Evolutionary conservation across 2,797 vertebrate species (phyloP).

Genomic region (Microctenopoma lineatum): DNA sequence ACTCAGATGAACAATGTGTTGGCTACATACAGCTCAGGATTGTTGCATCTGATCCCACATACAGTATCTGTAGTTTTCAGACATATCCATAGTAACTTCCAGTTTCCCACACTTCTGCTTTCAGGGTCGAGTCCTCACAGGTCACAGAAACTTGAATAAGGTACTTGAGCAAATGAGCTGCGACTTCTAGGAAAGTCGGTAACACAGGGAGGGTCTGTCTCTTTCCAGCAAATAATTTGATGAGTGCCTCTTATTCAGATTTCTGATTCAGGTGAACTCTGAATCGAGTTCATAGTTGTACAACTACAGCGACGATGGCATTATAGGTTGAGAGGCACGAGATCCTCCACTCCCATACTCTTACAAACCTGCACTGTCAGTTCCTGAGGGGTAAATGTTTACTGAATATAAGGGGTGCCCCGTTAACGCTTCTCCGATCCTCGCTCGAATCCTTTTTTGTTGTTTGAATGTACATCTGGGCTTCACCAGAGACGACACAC

Average conservation of each 20-base stretch:
- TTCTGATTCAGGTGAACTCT: constrained; percentile 34
- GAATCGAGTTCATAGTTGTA: constrained; percentile 21
- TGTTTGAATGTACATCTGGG: constrained; percentile 87
- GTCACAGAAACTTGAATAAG: constrained; percentile 59
- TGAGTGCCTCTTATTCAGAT: constrained; percentile 54
- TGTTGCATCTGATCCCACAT: constrained; percentile 38
- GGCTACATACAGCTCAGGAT: constrained; percentile 30
- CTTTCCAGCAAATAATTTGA: constrained; percentile 34
- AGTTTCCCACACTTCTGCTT: constrained; percentile 45
- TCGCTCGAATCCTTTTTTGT: constrained; percentile 77
- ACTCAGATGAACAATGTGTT: constrained; percentile 50
- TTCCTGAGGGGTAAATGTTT: constrained; percentile 71
- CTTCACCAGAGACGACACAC: constrained; percentile 70
- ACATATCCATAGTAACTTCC: constrained; percentile 54
- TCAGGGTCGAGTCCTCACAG: constrained; percentile 28
- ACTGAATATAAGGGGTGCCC: constrained; percentile 79
- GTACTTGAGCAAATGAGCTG: constrained; percentile 51
- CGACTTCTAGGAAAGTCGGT: constrained; percentile 32
- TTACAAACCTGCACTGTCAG: constrained; percentile 61
- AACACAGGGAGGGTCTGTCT: constrained; percentile 1
- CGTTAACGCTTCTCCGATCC: constrained; percentile 78
- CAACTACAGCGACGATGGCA: constrained; percentile 18
- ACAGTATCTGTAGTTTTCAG: constrained; percentile 44
- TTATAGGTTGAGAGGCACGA: constrained; percentile 20
- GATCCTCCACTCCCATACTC: constrained; percentile 22